phyloP scores from a whole-genome alignment of 2,113 vertebrate genomes.

The Oreochromis niloticus region DNA sequence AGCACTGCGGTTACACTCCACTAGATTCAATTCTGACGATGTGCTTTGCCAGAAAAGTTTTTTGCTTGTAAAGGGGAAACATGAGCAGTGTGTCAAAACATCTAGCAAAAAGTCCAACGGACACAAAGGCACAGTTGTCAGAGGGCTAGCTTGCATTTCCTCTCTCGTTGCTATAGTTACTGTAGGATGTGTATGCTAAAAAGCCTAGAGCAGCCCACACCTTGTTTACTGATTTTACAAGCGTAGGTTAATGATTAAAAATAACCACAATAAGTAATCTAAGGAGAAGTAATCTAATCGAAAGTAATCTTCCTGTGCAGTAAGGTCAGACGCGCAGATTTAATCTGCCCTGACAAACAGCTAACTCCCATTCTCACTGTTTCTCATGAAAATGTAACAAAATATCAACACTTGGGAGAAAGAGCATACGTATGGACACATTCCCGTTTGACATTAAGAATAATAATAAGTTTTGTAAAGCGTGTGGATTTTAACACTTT shows the following conservation, averaged over 20 bases:
- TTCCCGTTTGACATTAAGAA: neutral
- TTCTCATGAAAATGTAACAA: neutral
- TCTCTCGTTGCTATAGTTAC: neutral
- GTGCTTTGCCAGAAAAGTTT: neutral
- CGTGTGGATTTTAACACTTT: neutral
- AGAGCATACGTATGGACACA: neutral
- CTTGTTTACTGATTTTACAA: neutral
- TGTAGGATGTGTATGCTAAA: neutral
- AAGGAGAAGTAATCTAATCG: neutral
- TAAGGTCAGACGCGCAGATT: neutral
- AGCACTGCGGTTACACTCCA: neutral
- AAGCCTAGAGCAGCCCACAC: neutral
- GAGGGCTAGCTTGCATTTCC: neutral
- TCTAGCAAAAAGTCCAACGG: neutral
- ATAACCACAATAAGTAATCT: neutral
- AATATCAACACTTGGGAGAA: neutral
- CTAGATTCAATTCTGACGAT: neutral
- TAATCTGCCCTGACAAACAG: neutral
- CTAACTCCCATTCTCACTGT: neutral
- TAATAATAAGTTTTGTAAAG: neutral
- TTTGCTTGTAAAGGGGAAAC: fast-evolving
- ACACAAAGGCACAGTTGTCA: neutral
- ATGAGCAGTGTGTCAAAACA: neutral
- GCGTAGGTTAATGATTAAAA: neutral
- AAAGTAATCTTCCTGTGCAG: neutral